Evolutionary conservation across 1,140 invertebrate genomes (phyloP).

Genomic region (Drepana arcuata): DNA sequence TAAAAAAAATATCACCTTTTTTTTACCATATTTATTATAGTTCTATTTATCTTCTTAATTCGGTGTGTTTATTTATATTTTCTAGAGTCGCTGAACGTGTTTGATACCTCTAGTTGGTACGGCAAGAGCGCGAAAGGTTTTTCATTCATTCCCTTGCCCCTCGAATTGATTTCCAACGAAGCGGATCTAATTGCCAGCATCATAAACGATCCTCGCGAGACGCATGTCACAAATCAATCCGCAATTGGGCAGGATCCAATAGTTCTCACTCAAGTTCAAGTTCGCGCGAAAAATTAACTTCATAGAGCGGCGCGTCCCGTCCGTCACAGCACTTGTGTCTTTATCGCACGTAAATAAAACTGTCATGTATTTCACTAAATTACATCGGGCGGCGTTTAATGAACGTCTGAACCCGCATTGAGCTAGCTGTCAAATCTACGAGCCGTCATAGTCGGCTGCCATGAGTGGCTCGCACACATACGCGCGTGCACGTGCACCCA

Average conservation of each 20-base stretch:
- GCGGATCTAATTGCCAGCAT: constrained; percentile 62
- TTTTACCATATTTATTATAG: constrained; percentile 42
- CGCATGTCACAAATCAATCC: constrained; percentile 57
- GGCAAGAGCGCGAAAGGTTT: constrained; percentile 44
- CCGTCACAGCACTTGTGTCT: constrained; percentile 29
- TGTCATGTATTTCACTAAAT: constrained; percentile 58
- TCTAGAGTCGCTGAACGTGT: constrained; percentile 20
- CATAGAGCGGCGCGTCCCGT: constrained; percentile 5
- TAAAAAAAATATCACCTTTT: constrained; percentile 41
- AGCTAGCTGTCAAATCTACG: constrained; percentile 72
- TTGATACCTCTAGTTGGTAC: constrained; percentile 35
- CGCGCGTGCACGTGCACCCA: constrained; percentile 36
- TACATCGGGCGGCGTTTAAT: constrained; percentile 61
- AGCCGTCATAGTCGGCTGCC: constrained; percentile 68
- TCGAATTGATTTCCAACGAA: constrained; percentile 45
- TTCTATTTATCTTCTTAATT: constrained; percentile 28
- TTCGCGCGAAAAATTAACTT: constrained; percentile 49
- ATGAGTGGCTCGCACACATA: constrained; percentile 60
- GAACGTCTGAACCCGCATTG: constrained; percentile 70
- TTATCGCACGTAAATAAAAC: constrained; percentile 47
- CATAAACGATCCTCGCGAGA: constrained; percentile 38
- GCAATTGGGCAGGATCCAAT: constrained; percentile 28
- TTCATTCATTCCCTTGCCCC: constrained; percentile 58
- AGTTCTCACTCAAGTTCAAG: constrained; percentile 36
- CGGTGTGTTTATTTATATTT: constrained; percentile 38